phyloP scores from a whole-genome alignment of 2,797 vertebrate species.

The Anableps anableps region DNA sequence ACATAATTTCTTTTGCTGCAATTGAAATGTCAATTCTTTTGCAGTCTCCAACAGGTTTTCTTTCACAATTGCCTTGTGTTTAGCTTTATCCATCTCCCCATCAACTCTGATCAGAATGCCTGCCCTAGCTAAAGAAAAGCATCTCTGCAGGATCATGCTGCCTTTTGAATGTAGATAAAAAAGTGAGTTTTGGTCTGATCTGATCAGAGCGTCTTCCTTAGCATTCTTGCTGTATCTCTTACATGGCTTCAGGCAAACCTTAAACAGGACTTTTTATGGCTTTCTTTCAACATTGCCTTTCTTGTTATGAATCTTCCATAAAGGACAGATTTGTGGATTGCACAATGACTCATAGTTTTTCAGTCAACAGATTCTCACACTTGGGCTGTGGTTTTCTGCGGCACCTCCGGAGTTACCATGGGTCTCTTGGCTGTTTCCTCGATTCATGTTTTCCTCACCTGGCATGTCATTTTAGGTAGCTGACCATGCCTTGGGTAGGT shows the following conservation, averaged over 20 bases:
- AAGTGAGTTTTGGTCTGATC: background rate
- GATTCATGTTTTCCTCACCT: background rate
- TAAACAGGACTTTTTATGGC: background rate
- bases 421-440: background rate
- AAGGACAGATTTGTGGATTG: background rate
- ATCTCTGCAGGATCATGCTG: background rate
- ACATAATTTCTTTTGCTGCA: background rate
- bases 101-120: background rate
- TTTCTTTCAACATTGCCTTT: background rate
- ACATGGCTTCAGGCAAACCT: background rate
- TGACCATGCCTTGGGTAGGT: background rate
- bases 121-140: background rate
- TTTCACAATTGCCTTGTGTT: background rate
- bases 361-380: background rate
- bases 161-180: background rate
- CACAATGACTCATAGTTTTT: background rate
- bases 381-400: background rate
- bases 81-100: background rate
- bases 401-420: background rate
- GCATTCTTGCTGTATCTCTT: background rate
- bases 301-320: background rate
- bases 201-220: background rate
- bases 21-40: background rate
- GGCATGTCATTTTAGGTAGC: background rate
- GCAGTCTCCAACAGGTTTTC: background rate